Evolutionary conservation across 2,888 invertebrate genomes (phyloP), one percentile per base, ranked within the genome.

Genomic region (Leptopilina myrica): DNA sequence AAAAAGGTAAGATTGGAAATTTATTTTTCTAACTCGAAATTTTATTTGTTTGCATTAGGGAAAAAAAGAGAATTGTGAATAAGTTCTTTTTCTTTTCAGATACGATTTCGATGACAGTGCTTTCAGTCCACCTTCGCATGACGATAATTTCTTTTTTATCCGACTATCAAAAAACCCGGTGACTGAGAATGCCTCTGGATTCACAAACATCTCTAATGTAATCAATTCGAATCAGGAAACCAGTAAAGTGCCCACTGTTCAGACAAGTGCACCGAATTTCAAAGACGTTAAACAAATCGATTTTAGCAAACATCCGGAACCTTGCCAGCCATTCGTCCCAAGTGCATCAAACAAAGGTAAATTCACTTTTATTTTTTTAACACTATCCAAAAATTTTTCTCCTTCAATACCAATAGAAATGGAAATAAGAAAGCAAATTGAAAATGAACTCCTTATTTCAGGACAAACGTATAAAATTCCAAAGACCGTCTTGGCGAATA

Each of bases 91-190:
- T 43, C 5, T 7, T 49, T 90, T 2, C 89, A 94, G 94, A 88
- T 93, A 93, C 85, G 94, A 94, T 87, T 92, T 94, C 83, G 93
- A 94, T 82, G 93, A 93, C 79, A 92, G 90, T 77, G 91, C 94
- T 12, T 94, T 94, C 84, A 96, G 96, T 20, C 96, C 96, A 26
- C 96, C 96, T 2, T 94, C 95, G 43, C 94, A 95, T 64, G 96
- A 96, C 90, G 96, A 96, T 87, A 95, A 94, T 76, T 96, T 96
- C 90, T 95, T 95, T 90, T 94, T 94, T 89, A 94, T 95, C 85
- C 93, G 95, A 76, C 95, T 95, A 89, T 81, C 89, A 6, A 90
- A 88, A 66, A 78, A 84, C 14, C 83, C 84, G 64, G 82, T 80
- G 69, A 75, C 82, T 20, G 56, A 80, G 77, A 80, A 77, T 20